phyloP scores from a whole-genome alignment of 2,888 invertebrate species.

The Cryptophagus acutangulus region DNA sequence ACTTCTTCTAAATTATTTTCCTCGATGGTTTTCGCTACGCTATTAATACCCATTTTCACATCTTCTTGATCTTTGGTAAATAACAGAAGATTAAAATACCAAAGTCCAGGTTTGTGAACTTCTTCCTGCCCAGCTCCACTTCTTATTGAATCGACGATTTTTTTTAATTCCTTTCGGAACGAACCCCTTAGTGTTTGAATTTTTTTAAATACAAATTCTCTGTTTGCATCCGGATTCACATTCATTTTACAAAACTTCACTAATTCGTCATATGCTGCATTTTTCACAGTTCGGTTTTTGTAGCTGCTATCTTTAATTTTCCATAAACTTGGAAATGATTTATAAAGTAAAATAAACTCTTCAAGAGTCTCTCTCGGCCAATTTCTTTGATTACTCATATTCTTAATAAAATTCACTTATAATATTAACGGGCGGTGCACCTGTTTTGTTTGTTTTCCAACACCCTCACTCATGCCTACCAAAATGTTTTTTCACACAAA shows the following conservation, averaged over 20 bases:
- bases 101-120: constrained; percentile 7
- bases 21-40: too few relatives aligned
- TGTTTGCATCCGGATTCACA: constrained; percentile 9
- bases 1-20: too few relatives aligned
- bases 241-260: constrained; percentile 4
- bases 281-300: constrained; percentile 9
- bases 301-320: constrained; percentile 10
- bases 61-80: constrained; percentile 4
- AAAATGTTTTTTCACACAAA: too few relatives aligned
- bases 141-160: constrained; percentile 11
- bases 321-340: constrained; percentile 10
- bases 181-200: constrained; percentile 9
- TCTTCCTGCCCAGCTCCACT: constrained; percentile 10
- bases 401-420: too few relatives aligned
- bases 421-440: too few relatives aligned
- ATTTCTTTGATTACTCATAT: too few relatives aligned
- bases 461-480: too few relatives aligned
- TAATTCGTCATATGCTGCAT: constrained; percentile 10
- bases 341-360: too few relatives aligned
- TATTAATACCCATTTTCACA: not conserved
- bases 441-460: too few relatives aligned
- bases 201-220: constrained; percentile 11
- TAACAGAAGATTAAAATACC: constrained; percentile 9
- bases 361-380: too few relatives aligned
- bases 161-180: constrained; percentile 12